Base-by-base conservation (phyloP, 2,888 invertebrate genomes). In the Caenorhabditis becei region DNA sequence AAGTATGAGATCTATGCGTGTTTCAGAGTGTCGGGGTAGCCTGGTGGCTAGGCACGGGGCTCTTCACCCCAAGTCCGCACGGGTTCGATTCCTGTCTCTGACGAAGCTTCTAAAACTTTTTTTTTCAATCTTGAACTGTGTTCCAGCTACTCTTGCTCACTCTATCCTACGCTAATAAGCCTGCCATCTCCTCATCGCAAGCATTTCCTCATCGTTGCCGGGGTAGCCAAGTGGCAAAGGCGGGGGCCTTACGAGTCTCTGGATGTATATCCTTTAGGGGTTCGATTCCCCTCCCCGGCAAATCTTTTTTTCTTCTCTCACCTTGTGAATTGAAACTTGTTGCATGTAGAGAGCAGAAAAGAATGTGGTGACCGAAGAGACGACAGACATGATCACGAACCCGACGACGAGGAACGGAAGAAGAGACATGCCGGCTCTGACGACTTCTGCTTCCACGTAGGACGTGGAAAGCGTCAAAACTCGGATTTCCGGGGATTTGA, bases 371-470 rank as follows among this genome's bases (percentile, higher is more conserved):
- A 85, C 72, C 14, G 87, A 82, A 0, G 88, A 87, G 23, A 88
- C 84, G 16, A 83, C 62, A 8, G 84, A 83, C 89, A 89, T 89
- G 47, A 89, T 89, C 24, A 81, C 79, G 67, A 89, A 89, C 10
- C 89, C 89, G 35, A 89, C 83, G 26, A 86, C 67, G 20, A 89
- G 74, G 61, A 88, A 89, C 5, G 89, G 89, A 1, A 89, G 80
- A 69, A 89, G 77, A 10, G 78, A 79, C 85, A 85, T 85, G 53
- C 86, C 86, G 35, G 86, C 85, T 58, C 88, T 61, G 11, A 89
- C 88, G 7, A 89, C 88, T 67, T 89, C 89, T 23, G 85, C 74
- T 63, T 89, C 89, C 8, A 89, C 89, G 44, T 83, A 89, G 2
- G 89, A 86, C 0, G 89, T 89, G 47, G 87, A 87, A 8, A 89